phyloP scores from a whole-genome alignment of 2,113 vertebrate genomes.

The Thymallus thymallus region DNA sequence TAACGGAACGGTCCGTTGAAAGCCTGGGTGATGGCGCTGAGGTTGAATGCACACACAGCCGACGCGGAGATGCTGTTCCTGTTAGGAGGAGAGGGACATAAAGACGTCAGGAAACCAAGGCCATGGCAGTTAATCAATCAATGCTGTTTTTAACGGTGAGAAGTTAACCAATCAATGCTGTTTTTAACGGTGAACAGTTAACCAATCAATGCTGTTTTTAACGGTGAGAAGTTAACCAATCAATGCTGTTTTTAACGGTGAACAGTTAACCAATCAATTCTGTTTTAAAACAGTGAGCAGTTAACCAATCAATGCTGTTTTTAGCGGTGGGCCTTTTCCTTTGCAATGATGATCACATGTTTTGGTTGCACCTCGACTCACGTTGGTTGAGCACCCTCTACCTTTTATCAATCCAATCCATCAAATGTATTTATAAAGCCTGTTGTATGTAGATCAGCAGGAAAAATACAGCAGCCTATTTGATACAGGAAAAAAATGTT shows the following conservation, averaged over 20 bases:
- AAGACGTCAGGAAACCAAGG: too few species aligned
- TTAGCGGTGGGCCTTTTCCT: too few species aligned
- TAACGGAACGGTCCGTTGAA: conserved; percentile 93
- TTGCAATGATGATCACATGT: too few species aligned
- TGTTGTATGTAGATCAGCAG: background rate
- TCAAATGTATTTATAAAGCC: background rate
- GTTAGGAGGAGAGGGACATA: conserved; percentile 11
- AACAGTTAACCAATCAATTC: background rate
- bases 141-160: background rate
- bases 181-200: too few species aligned
- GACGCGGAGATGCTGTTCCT: conserved; percentile 96
- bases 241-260: too few species aligned
- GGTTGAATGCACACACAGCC: conserved; percentile 92
- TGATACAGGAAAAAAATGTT: background rate
- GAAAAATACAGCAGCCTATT: background rate
- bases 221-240: too few species aligned
- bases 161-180: too few species aligned
- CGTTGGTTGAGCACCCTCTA: too few species aligned
- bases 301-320: too few species aligned
- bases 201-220: background rate
- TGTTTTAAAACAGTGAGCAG: too few species aligned
- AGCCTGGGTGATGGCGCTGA: conserved; percentile 86
- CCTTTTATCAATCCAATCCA: background rate
- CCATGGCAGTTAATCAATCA: background rate
- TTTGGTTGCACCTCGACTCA: background rate